Evolutionary conservation across 2,113 vertebrate genomes (phyloP), one percentile per base, ranked within the genome.

Genomic region (Neodon shergylaensis): DNA sequence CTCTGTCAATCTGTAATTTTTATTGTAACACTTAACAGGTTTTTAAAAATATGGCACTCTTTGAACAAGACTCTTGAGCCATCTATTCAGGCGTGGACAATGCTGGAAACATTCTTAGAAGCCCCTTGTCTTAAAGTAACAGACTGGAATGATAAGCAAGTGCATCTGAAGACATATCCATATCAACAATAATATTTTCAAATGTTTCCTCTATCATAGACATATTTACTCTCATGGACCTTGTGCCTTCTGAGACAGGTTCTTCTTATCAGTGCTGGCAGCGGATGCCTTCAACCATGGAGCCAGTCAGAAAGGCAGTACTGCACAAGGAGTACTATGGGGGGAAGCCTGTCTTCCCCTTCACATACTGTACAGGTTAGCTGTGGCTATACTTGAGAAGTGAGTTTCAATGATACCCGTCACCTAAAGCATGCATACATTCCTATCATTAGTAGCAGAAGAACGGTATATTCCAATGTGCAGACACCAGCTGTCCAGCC

Each of bases 101-200:
- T 90, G 42, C 85, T 72, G 44, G 73, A 47, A 78, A 86, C n/a
- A 91, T 54, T 92, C 65, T 95, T 39, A 92, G 65, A 92, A 90
- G 81, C 33, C 61, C 11, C 74, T 88, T 88, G 65, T 88, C 31
- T 78, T 79, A 83, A 91, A 86, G 88, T 88, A 70, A 87, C 76
- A 97, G 54, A 83, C 14, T 94, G 79, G 88, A 96, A 94, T 95
- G 88, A 96, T 94, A 92, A 94, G 84, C 70, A 96, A 87, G 26
- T 81, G 94, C 86, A 31, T 88, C 44, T 95, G 68, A 94, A 94
- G 77, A 94, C 88, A 86, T 0, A 86, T 82, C 52, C 54, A 49
- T 44, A 94, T 70, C 26, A 88, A 68, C 39, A 52, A 90, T 39
- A 73, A 33, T 21, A 70, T 91, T 95, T 95, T 36, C 16, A 83